phyloP scores from a whole-genome alignment of 2,113 vertebrate species.

The Anarrhichthys ocellatus region DNA sequence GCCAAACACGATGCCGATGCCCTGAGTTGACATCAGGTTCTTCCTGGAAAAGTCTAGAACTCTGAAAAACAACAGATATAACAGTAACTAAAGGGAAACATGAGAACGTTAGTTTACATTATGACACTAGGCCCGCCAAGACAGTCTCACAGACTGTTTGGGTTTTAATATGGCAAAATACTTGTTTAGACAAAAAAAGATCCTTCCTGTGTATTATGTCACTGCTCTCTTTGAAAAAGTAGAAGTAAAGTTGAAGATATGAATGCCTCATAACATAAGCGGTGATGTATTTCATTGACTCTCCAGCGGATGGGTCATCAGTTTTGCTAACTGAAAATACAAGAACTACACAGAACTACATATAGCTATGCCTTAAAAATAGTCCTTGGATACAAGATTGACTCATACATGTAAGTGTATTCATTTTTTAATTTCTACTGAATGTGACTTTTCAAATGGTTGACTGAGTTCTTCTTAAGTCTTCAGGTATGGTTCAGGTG shows the following conservation, averaged over 20 bases:
- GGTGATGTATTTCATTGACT: not conserved
- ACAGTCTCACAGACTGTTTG: too few relatives aligned
- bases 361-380: not conserved
- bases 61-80: constrained; percentile 80
- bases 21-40: constrained; percentile 96
- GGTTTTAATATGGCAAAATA: too few relatives aligned
- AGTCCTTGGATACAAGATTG: not conserved
- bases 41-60: constrained; percentile 88
- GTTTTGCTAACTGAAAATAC: too few relatives aligned
- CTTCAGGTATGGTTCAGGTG: not conserved
- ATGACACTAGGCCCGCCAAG: not conserved
- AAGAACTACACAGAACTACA: not conserved
- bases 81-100: not conserved
- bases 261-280: too few relatives aligned
- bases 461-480: too few relatives aligned
- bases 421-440: not conserved
- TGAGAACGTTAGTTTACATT: not conserved
- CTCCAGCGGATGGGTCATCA: too few relatives aligned
- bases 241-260: too few relatives aligned
- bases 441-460: too few relatives aligned
- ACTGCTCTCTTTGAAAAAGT: too few relatives aligned
- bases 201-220: not conserved
- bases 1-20: constrained; percentile 95
- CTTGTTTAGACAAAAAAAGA: not conserved
- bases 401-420: not conserved